These are phyloP conservation scores for Conopomorpha cramerella DNA, from an alignment of 1,140 invertebrate species.

Conservation along the genomic window DNA sequence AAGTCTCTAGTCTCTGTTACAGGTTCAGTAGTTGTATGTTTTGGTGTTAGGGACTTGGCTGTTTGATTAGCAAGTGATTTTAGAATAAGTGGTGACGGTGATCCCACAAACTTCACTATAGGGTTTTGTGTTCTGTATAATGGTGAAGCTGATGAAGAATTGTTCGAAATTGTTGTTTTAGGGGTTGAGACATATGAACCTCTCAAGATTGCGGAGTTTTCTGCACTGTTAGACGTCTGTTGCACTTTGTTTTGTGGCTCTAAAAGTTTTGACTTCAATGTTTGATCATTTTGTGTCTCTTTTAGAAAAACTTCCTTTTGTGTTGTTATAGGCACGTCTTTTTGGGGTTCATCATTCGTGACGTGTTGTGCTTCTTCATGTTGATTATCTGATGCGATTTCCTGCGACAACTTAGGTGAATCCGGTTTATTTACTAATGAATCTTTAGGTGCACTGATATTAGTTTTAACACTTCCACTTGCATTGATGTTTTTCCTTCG, in stretches of 20 bases:
- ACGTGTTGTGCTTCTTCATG: not conserved
- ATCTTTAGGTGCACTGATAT: conserved; percentile 11
- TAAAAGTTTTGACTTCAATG: too few species aligned
- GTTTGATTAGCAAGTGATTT: not conserved
- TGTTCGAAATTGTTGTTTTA: too few species aligned
- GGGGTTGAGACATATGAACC: too few species aligned
- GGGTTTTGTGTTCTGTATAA: too few species aligned
- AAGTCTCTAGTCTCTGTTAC: not conserved
- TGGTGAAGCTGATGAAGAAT: too few species aligned
- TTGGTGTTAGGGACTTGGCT: not conserved
- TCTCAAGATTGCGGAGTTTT: too few species aligned
- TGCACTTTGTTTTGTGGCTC: too few species aligned
- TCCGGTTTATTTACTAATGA: conserved; percentile 11
- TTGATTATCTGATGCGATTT: not conserved
- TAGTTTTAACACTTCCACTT: conserved; percentile 16
- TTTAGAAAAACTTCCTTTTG: too few species aligned
- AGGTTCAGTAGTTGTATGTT: not conserved
- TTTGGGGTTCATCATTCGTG: not conserved
- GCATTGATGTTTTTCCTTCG: conserved; percentile 35
- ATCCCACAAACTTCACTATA: not conserved
- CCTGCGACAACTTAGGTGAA: conserved; percentile 14
- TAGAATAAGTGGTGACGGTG: not conserved
- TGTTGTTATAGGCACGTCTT: not conserved
- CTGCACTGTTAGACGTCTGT: too few species aligned
- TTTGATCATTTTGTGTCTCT: too few species aligned